phyloP scores from a whole-genome alignment of 2,888 invertebrate species.

The Clunio marinus region DNA sequence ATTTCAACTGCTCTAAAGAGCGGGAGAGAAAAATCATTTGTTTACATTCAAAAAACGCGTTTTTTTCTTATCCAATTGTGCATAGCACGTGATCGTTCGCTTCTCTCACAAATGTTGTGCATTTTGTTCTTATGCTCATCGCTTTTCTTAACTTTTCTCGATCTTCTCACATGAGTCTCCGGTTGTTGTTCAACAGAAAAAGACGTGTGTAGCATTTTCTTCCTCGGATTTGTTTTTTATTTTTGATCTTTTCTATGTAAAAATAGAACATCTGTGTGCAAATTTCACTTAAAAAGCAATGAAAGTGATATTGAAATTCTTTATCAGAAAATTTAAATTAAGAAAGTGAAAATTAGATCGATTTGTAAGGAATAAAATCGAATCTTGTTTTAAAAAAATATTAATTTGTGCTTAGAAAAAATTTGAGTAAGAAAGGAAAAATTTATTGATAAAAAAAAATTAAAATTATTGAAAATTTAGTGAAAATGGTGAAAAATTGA shows the following conservation, averaged over 20 bases:
- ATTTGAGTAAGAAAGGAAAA: not conserved
- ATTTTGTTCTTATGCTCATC: not conserved
- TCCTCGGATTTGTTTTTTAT: not conserved
- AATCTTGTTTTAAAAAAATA: too few species aligned
- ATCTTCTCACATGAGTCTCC: conserved; percentile 7
- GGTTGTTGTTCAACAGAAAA: not conserved
- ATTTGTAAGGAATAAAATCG: not conserved
- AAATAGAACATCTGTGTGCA: conserved; percentile 16
- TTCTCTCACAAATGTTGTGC: conserved; percentile 15
- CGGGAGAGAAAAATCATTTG: too few species aligned
- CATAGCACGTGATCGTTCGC: conserved; percentile 17
- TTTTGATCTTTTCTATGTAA: not conserved
- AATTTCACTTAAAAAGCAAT: not conserved
- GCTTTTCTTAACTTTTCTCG: not conserved
- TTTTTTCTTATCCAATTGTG: not conserved
- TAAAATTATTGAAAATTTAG: not conserved
- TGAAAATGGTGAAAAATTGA: not conserved
- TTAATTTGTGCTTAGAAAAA: too few species aligned
- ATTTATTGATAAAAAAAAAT: not conserved
- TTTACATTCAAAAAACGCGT: not conserved
- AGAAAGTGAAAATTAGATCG: not conserved
- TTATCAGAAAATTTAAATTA: not conserved
- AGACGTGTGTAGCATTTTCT: not conserved
- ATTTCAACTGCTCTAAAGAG: not conserved
- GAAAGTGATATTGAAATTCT: not conserved